These are phyloP conservation scores for Pavo muticus DNA, from an alignment of 2,113 vertebrate species.

Conservation along the genomic window DNA sequence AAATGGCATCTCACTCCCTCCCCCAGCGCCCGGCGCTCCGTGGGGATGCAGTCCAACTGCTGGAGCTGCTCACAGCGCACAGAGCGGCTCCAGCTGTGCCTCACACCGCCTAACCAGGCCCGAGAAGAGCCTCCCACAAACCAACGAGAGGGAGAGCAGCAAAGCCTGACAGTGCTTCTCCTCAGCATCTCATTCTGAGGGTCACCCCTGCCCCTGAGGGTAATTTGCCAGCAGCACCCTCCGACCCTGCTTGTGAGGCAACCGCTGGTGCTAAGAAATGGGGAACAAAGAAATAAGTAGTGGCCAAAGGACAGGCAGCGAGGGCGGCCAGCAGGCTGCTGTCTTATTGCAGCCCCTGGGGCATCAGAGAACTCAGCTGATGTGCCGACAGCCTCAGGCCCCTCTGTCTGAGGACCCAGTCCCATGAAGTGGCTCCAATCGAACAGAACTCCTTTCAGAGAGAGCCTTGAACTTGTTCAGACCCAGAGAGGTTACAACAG, in stretches of 20 bases:
- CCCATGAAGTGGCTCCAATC: neutral
- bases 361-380: neutral
- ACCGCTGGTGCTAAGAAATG: neutral
- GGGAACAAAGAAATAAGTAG: neutral
- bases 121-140: neutral
- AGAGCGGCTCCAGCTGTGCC: constrained; percentile 44
- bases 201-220: neutral
- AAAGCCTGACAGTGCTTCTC: neutral
- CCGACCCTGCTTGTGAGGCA: neutral
- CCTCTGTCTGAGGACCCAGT: neutral
- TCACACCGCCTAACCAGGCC: neutral
- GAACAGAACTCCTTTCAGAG: neutral
- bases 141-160: neutral
- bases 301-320: neutral
- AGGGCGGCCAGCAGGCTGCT: neutral
- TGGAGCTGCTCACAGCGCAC: constrained; percentile 33
- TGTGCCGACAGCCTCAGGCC: neutral
- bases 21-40: constrained; percentile 41
- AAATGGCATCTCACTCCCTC: constrained; percentile 53
- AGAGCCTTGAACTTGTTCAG: constrained; percentile 6
- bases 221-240: neutral
- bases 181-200: neutral
- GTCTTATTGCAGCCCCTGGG: neutral
- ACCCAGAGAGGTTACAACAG: constrained; percentile 11
- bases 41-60: constrained; percentile 50